phyloP scores from a whole-genome alignment of 2,113 vertebrate genomes.

The Dasyprocta punctata region DNA sequence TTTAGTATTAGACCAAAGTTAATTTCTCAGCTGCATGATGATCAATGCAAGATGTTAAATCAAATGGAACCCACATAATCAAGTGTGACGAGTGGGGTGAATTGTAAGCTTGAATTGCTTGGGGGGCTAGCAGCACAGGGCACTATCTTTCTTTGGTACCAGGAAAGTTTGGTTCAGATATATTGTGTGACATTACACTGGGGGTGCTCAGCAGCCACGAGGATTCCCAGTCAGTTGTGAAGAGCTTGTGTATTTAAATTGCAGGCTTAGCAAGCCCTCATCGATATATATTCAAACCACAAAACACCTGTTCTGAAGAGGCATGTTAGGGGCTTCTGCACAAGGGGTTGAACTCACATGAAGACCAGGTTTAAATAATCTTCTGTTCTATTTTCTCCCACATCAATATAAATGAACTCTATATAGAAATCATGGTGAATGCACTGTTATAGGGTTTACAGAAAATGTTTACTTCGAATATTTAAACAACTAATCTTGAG shows the following conservation, averaged over 20 bases:
- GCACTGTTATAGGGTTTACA: slow-evolving; percentile 78
- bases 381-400: slow-evolving; percentile 78
- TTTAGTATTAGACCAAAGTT: not conserved
- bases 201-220: not conserved
- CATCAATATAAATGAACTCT: slow-evolving; percentile 74
- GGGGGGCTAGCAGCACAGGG: not conserved
- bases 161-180: slow-evolving; percentile 76
- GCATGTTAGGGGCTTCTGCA: slow-evolving; percentile 64
- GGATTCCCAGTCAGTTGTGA: not conserved
- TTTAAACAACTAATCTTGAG: too few relatives aligned
- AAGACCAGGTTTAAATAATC: slow-evolving; percentile 80
- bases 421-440: slow-evolving; percentile 78
- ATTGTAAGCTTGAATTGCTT: too few relatives aligned
- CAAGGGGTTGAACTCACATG: slow-evolving; percentile 61
- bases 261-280: not conserved
- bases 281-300: slow-evolving; percentile 30
- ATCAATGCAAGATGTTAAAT: not conserved
- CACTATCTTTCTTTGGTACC: slow-evolving; percentile 75
- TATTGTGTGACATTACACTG: not conserved
- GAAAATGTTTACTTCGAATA: slow-evolving; percentile 83
- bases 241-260: not conserved
- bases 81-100: not conserved
- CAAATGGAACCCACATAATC: not conserved
- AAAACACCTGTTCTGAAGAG: slow-evolving; percentile 66
- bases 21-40: not conserved